These are phyloP conservation scores for Aphelenchoides avenae DNA, from an alignment of 1,140 invertebrate genomes.

Conservation along the genomic window DNA sequence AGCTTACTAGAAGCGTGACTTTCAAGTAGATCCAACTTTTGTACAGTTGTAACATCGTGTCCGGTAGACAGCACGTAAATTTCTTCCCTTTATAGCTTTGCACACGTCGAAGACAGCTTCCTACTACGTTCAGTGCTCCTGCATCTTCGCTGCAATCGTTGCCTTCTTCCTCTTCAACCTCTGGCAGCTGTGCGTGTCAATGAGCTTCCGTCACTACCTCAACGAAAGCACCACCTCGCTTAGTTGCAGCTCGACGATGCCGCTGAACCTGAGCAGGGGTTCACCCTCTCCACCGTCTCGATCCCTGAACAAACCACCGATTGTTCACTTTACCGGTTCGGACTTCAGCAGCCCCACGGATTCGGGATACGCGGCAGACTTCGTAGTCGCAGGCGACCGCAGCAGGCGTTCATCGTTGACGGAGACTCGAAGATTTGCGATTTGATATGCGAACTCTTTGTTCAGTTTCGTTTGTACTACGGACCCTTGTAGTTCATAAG, in stretches of 20 bases:
- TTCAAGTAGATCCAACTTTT: not conserved
- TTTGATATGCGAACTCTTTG: too few relatives aligned
- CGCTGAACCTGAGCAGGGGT: not conserved
- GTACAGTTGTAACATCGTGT: not conserved
- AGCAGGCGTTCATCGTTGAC: constrained; percentile 13
- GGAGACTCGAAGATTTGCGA: constrained; percentile 5
- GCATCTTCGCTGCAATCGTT: constrained; percentile 25
- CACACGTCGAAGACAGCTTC: constrained; percentile 32
- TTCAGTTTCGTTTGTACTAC: too few relatives aligned
- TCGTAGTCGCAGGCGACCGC: too few relatives aligned
- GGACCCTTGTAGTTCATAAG: too few relatives aligned
- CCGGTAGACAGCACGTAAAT: constrained; percentile 1
- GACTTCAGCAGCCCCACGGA: not conserved
- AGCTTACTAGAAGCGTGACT: not conserved
- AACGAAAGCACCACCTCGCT: constrained; percentile 10
- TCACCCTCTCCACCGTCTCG: not conserved
- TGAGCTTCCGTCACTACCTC: constrained; percentile 23
- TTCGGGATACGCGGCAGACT: constrained; percentile 1
- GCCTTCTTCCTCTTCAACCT: constrained; percentile 35
- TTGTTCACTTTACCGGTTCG: constrained; percentile 3
- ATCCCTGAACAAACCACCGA: constrained; percentile 15
- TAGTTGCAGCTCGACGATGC: not conserved
- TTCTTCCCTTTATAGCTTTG: constrained; percentile 24
- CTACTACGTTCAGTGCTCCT: constrained; percentile 38
- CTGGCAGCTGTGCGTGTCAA: constrained; percentile 33